Evolutionary conservation across 2,888 invertebrate genomes (phyloP).

Genomic region (Xylocampa areola): DNA sequence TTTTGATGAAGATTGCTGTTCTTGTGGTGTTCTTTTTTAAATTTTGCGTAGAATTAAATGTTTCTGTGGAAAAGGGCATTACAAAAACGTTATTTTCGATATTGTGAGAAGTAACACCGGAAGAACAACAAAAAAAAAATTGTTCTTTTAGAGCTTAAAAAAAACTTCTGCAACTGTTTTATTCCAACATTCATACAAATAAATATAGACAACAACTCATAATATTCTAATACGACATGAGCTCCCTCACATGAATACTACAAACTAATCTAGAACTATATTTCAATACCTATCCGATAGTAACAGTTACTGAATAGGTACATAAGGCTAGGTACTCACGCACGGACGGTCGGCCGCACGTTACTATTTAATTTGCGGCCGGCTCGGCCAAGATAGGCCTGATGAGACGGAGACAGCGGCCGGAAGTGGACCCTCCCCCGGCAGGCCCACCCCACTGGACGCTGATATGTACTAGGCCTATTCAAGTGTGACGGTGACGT

Average conservation of each 20-base stretch:
- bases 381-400: slow-evolving; percentile 84
- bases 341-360: slow-evolving; percentile 66
- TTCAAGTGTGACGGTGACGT: slow-evolving; percentile 75
- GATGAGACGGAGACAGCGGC: slow-evolving; percentile 87
- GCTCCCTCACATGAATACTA: slow-evolving; percentile 21
- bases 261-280: slow-evolving; percentile 51
- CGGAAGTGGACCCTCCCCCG: slow-evolving; percentile 76
- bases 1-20: slow-evolving; percentile 16
- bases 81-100: too few species aligned
- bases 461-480: slow-evolving; percentile 78
- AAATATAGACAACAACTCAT: too few species aligned
- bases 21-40: background rate
- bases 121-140: too few species aligned
- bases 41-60: too few species aligned
- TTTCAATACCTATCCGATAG: slow-evolving; percentile 43
- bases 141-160: too few species aligned
- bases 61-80: too few species aligned
- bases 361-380: slow-evolving; percentile 87
- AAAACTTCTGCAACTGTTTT: too few species aligned
- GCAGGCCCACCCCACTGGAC: slow-evolving; percentile 63
- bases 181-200: too few species aligned
- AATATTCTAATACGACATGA: slow-evolving; percentile 14
- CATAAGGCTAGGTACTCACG: slow-evolving; percentile 53
- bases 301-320: slow-evolving; percentile 39
- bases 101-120: too few species aligned